These are phyloP conservation scores for Grapholita molesta DNA, from an alignment of 1,140 invertebrate genomes.

Conservation along the genomic window DNA sequence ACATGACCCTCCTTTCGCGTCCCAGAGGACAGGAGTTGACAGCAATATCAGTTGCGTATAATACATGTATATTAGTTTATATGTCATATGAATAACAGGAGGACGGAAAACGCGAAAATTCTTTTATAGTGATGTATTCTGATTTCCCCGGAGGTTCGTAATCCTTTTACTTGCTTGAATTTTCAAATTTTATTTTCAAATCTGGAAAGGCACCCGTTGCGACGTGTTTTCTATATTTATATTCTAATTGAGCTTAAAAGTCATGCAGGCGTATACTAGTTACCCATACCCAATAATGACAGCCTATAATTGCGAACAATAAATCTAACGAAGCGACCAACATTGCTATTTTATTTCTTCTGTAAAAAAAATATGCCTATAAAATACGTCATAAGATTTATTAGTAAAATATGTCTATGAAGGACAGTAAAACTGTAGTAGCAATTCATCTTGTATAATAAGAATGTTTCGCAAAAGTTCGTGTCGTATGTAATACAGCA, in stretches of 20 bases:
- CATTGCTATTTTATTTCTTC: no score
- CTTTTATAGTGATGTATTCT: constrained; percentile 23
- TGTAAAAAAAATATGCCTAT: no score
- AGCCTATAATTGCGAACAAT: no score
- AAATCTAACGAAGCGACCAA: no score
- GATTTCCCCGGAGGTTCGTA: constrained; percentile 37
- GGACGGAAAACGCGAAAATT: constrained; percentile 11
- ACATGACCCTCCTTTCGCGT: neutral
- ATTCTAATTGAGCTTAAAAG: neutral
- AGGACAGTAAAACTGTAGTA: no score
- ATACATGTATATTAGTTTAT: neutral
- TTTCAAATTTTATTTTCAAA: constrained; percentile 37
- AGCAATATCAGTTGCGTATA: constrained; percentile 1
- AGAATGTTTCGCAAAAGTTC: constrained; percentile 17
- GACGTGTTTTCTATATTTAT: neutral
- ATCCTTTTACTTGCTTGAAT: constrained; percentile 36
- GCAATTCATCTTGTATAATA: constrained; percentile 17
- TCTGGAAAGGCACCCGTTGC: neutral
- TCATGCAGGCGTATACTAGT: neutral
- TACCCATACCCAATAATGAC: no score
- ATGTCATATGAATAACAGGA: neutral
- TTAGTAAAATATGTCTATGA: no score
- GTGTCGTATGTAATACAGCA: neutral
- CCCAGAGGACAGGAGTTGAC: neutral
- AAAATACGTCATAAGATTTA: no score